Evolutionary conservation across 2,888 invertebrate genomes (phyloP), one percentile per base, ranked within the genome.

Genomic region (Psococerastis gibbosa): DNA sequence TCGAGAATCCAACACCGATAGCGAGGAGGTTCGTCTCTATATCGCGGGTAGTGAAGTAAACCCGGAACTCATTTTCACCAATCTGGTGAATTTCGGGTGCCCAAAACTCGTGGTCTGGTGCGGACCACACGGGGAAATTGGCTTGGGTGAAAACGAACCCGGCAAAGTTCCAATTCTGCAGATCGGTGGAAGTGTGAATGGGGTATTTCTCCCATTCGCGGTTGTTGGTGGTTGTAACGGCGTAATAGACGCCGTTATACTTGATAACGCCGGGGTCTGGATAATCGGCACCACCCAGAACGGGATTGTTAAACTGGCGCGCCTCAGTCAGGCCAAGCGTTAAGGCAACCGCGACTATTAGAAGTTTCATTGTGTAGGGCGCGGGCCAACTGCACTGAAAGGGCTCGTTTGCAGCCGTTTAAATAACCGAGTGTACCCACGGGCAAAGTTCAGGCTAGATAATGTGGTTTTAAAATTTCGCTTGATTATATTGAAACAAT

Each of bases 61-160:
- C 6, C 6, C 27, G 27, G 27, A 27, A 27, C 6, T 34, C 35
- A 15, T 34, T 34, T 16, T 34, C 35, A 17, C 35, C 35, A 34
- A 34, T 15, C 18, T 17, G 35, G 15, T 34, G 35, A 9, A 34
- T 34, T 15, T 34, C 35, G 8, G 35, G 35, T 9, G 35, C 35
- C 35, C 35, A 34, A 27, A 27, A 27, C 27, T 27, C 27, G 18
- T 34, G 6, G 8, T 15, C 35, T 15, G 6, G 6, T 6, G 11
- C 27, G 9, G 35, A 8, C 35, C 35, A 34, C 6, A 15, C 13
- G 18, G 35, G 35, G 6, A 16, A 16, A 9, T 34, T 8, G 35
- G 13, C 18, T 8, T 13, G 6, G 35, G 35, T 8, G 8, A 34
- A 15, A 15, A 15, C 18, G 18, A 9, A 17, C 18, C 35, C 35